Evolutionary conservation across 1,140 invertebrate species (phyloP).

Genomic region (Drosophila malerkotliana): DNA sequence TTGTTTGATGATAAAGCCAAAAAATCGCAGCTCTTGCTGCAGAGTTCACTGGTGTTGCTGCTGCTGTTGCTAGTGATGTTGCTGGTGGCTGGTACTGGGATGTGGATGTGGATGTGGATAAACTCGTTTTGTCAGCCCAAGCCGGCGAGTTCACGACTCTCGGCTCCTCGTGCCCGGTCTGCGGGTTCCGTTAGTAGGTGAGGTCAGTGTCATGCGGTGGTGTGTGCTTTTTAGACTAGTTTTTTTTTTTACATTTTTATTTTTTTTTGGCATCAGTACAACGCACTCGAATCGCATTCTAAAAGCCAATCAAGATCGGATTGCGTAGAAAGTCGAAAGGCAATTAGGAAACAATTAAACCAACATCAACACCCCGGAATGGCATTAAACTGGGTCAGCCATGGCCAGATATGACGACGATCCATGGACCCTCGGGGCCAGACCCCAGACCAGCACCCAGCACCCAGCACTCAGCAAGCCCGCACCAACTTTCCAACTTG

Average conservation of each 20-base stretch:
- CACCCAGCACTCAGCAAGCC: neutral
- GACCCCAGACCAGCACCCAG: neutral
- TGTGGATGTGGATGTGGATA: conserved; percentile 64
- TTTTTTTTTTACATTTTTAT: conserved; percentile 21
- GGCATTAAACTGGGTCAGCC: conserved; percentile 51
- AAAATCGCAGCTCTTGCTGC: conserved; percentile 40
- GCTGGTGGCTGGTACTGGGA: conserved; percentile 8
- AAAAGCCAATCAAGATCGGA: conserved; percentile 10
- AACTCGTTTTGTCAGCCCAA: conserved; percentile 72
- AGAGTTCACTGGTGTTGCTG: conserved; percentile 32
- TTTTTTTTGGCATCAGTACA: conserved; percentile 56
- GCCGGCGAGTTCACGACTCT: conserved; percentile 63
- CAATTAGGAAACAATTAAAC: conserved; percentile 79
- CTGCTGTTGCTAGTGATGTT: conserved; percentile 23
- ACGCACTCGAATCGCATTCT: conserved; percentile 11
- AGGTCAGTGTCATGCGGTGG: conserved; percentile 78
- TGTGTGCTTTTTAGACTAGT: conserved; percentile 68
- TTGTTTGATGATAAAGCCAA: conserved; percentile 74
- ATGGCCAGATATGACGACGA: conserved; percentile 9
- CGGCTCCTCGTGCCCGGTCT: conserved; percentile 50
- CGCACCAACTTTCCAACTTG: conserved; percentile 40
- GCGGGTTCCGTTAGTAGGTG: conserved; percentile 78
- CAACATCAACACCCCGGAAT: conserved; percentile 46
- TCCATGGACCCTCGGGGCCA: conserved; percentile 37
- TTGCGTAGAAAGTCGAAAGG: conserved; percentile 52